Conservation (phyloP, 2,797 vertebrate genomes). For the Emydoidea blandingii region DNA sequence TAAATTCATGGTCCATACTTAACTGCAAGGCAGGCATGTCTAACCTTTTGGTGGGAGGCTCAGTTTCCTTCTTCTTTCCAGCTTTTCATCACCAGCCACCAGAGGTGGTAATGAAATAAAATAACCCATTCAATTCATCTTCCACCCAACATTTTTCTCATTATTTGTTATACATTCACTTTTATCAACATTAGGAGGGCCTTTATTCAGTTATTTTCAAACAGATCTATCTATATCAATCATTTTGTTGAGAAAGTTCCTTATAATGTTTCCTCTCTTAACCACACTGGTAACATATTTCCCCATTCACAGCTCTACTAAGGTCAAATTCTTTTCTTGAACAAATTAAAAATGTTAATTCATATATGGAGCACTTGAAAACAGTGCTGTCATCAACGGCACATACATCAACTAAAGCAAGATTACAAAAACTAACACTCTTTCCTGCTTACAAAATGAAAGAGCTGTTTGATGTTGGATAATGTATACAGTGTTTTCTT, state of each 20-base stretch:
- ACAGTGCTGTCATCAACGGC: background rate
- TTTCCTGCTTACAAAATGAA: background rate
- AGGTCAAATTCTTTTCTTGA: constrained; percentile 35
- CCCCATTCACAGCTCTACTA: background rate
- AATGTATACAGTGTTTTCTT: background rate
- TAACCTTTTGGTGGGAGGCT: background rate
- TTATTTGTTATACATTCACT: constrained; percentile 21
- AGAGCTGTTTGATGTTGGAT: background rate
- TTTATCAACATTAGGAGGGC: background rate
- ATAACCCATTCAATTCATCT: background rate
- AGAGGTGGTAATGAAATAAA: background rate
- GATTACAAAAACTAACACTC: background rate
- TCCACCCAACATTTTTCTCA: background rate
- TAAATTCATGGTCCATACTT: background rate
- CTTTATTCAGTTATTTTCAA: constrained; percentile 5
- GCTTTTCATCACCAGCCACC: background rate
- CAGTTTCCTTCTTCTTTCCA: background rate
- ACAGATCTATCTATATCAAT: background rate
- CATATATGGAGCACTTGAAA: constrained; percentile 21
- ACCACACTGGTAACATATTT: background rate
- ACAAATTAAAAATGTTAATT: constrained; percentile 32
- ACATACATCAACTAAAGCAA: constrained; percentile 33
- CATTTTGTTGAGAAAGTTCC: constrained; percentile 10
- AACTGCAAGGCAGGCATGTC: background rate
- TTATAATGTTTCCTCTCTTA: constrained; percentile 22